Base-by-base conservation (phyloP, 2,888 invertebrate species). In the Tinea semifulvella region DNA sequence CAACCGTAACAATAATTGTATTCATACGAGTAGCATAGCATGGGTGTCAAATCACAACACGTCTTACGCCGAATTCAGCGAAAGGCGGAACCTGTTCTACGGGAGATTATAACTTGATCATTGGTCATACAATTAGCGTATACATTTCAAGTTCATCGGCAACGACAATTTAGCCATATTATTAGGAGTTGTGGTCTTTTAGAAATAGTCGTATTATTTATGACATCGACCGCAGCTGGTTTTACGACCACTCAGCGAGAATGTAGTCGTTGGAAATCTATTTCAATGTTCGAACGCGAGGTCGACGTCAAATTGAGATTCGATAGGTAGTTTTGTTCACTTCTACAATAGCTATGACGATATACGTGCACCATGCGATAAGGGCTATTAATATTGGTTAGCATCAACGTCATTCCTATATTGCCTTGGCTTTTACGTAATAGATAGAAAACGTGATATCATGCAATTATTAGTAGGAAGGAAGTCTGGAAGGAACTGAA, bases 91-190 rank as follows among this genome's bases (percentile, higher is more conserved):
- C 31, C 31, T 2, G 31, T 31, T 31, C 31, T 31, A 13, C n/a
- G 14, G 3, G 31, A 13, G 31, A 31, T 31, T 31, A n/a, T n/a
- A n/a, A n/a, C n/a, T 14, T 31, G 31, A 11, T 31, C 31, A 31
- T 31, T 31, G 31, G 31, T 7, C 13, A 13, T 3, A 13, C 31
- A 14, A 65, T 66, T 57, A 59, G 60, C 62, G 60, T 57, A 57
- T 57, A 60, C 60, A 60, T 66, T 69, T 72, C 72, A 73, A 73
- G 73, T 70, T 69, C 68, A 70, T 56, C 65, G 68, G 69, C 69
- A 68, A 72, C 63, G 60, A 56, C 58, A 57, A 61, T 61, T 67
- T 63, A 69, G 67, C 31, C 31, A 13, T 31, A 10, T 27, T 11
- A 27, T 31, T 13, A 31, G 14, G 54, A 52, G 56, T 61, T 56